Conservation (phyloP, 2,797 vertebrate genomes). For the Glossophaga mutica region DNA sequence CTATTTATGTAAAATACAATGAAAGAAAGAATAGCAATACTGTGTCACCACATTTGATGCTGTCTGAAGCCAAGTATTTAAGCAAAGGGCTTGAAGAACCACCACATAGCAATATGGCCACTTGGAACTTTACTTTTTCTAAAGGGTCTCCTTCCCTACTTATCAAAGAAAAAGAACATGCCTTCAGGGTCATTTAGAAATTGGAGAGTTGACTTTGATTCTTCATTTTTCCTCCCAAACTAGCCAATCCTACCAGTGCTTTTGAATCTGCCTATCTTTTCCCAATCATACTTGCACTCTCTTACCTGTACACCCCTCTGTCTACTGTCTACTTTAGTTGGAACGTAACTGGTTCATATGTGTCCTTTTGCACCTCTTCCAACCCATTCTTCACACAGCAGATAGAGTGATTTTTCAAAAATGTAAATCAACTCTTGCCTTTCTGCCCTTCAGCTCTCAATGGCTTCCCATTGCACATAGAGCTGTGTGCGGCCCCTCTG, state of each 20-base stretch:
- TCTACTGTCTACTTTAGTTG: not conserved
- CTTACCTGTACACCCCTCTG: not conserved
- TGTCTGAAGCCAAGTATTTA: conserved; percentile 29
- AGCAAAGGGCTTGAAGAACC: not conserved
- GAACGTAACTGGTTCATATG: not conserved
- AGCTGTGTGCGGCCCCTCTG: not conserved
- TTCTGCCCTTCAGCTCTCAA: not conserved
- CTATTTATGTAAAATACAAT: conserved; percentile 29
- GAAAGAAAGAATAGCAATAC: not conserved
- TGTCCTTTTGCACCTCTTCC: not conserved
- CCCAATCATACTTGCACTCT: not conserved
- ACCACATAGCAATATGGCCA: not conserved
- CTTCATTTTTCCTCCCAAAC: not conserved
- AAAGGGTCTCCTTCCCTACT: not conserved
- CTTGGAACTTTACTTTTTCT: not conserved
- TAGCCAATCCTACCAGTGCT: not conserved
- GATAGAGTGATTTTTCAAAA: not conserved
- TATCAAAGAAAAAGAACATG: not conserved
- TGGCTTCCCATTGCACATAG: not conserved
- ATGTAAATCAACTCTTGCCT: not conserved
- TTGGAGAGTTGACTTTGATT: not conserved
- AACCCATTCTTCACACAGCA: not conserved
- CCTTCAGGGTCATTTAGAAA: not conserved
- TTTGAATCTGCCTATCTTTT: not conserved
- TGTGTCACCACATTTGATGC: not conserved